Percentiles rank a stretch among this genome's conserved stretches.
Evolutionary conservation across 1,140 invertebrate genomes (phyloP).

Genomic region (Aleiodes sp.): DNA sequence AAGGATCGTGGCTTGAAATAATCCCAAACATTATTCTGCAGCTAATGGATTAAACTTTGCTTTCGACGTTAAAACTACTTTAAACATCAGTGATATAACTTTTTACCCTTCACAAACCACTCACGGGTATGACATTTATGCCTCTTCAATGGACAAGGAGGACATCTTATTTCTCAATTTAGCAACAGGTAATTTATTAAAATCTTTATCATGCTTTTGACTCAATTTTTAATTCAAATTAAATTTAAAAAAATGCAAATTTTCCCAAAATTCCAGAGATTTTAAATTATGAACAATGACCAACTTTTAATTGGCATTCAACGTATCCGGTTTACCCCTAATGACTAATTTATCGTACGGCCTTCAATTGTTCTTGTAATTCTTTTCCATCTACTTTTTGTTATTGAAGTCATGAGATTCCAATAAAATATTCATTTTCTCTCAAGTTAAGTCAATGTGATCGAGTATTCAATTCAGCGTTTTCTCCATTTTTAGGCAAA

Average conservation of each 20-base stretch:
- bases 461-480: neutral
- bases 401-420: neutral
- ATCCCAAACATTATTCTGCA: conserved; percentile 51
- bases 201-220: no score
- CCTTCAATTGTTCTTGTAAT: no score
- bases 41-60: conserved; percentile 74
- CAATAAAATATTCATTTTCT: neutral
- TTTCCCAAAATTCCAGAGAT: no score
- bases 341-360: no score
- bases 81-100: conserved; percentile 80
- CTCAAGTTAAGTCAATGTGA: neutral
- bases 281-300: no score
- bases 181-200: conserved; percentile 71
- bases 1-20: conserved; percentile 3
- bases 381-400: no score
- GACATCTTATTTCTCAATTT: conserved; percentile 81
- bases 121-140: conserved; percentile 81
- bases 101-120: conserved; percentile 81
- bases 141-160: conserved; percentile 78
- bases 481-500: conserved; percentile 67
- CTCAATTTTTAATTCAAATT: neutral
- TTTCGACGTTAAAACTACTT: conserved; percentile 82
- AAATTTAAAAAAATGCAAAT: neutral
- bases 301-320: no score
- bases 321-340: no score